A percentile compares a stretch with the other conserved stretches of the same genome.
These are phyloP conservation scores for Leptopilina syphax DNA, from an alignment of 2,888 invertebrate species.

Conservation along the genomic window DNA sequence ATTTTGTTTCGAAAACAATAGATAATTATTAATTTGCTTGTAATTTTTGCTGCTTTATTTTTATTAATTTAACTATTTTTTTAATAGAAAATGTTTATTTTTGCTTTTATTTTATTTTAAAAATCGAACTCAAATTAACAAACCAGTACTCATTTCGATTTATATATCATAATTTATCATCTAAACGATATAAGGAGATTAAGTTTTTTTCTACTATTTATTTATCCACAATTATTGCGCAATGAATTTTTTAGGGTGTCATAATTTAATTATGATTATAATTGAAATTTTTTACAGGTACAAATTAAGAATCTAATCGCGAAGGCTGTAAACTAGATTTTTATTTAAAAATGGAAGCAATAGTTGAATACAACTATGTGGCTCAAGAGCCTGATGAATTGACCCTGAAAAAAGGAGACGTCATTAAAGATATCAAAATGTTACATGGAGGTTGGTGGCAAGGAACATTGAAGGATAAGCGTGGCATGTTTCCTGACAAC, in stretches of 20 bases:
- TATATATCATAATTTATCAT: too few relatives aligned
- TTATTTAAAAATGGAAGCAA: constrained; percentile 80
- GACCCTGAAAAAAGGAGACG: constrained; percentile 88
- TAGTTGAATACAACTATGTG: constrained; percentile 91
- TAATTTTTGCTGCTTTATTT: too few relatives aligned
- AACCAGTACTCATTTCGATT: too few relatives aligned
- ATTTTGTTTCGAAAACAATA: too few relatives aligned
- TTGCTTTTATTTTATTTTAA: too few relatives aligned
- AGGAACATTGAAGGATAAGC: constrained; percentile 88
- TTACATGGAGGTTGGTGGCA: constrained; percentile 94
- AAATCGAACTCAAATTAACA: too few relatives aligned
- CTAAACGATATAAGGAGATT: too few relatives aligned
- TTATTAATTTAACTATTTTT: too few relatives aligned
- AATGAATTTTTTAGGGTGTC: too few relatives aligned
- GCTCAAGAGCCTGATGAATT: constrained; percentile 93
- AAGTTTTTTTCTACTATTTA: too few relatives aligned
- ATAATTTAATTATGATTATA: constrained; percentile 36
- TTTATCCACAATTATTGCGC: too few relatives aligned
- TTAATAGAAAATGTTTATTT: constrained; percentile 46
- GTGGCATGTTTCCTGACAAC: constrained; percentile 95
- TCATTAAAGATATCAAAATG: constrained; percentile 87
- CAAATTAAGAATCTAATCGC: constrained; percentile 56
- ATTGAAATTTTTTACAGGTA: constrained; percentile 52
- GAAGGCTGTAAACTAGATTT: constrained; percentile 43
- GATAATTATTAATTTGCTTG: too few relatives aligned